Evolutionary conservation across 2,888 invertebrate genomes (phyloP).

Genomic region (Empis livida): DNA sequence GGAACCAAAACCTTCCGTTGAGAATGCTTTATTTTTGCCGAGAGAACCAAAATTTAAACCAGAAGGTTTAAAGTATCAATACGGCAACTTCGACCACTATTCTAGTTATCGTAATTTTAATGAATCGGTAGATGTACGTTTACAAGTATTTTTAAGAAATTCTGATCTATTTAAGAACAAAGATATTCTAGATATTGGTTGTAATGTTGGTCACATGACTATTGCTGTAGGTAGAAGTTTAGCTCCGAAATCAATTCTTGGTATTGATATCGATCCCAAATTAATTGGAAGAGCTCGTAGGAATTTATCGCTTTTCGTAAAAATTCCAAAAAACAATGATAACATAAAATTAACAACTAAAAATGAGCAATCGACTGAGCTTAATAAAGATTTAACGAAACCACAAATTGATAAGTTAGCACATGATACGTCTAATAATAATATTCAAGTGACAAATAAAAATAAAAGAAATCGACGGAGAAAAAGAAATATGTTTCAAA

Average conservation of each 20-base stretch:
- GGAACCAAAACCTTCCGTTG: too few species aligned
- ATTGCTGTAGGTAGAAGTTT: conserved; percentile 78
- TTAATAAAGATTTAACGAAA: conserved; percentile 2
- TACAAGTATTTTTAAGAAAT: conserved; percentile 67
- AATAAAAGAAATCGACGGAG: background rate
- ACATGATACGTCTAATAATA: conserved; percentile 1
- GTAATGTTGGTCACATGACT: conserved; percentile 93
- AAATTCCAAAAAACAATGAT: conserved; percentile 20
- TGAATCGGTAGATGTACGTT: conserved; percentile 67
- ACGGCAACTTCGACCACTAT: conserved; percentile 95
- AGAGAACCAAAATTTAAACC: conserved; percentile 47
- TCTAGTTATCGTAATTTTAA: conserved; percentile 87
- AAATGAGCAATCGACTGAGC: conserved; percentile 5
- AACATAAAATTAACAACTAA: background rate
- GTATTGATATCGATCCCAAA: conserved; percentile 87
- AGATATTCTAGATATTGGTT: conserved; percentile 92
- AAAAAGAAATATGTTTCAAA: background rate
- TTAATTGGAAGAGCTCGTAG: conserved; percentile 49
- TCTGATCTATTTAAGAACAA: conserved; percentile 75
- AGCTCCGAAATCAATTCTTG: conserved; percentile 72
- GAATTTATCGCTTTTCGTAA: conserved; percentile 31
- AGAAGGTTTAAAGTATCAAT: conserved; percentile 72
- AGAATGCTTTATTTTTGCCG: background rate
- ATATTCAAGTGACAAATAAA: conserved; percentile 6
- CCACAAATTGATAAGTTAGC: conserved; percentile 3